Base-by-base conservation (phyloP, 2,888 invertebrate genomes). In the Merodon equestris region DNA sequence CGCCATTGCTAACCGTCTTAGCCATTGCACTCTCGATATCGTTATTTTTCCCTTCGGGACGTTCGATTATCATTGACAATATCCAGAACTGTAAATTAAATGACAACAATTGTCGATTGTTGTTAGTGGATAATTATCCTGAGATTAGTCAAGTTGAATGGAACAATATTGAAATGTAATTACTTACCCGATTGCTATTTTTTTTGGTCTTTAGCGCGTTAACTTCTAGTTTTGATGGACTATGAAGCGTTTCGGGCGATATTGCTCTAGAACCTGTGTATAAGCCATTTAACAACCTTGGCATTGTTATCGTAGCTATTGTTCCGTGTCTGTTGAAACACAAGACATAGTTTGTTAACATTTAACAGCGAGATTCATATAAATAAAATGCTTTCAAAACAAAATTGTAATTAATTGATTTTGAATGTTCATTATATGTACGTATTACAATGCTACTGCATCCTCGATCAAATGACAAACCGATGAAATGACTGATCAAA, bases 1-100 rank as follows among this genome's bases (percentile, higher is more conserved):
- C 77, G 34, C 74, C 56, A 17, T 64, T 57, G 34, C 19, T 66
- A 19, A 17, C 15, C 10, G 42, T 44, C 53, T 64, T 64, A 10
- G 12, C 42, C 15, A 51, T 18, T 45, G 84, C 84, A 18, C 85
- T 85, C 67, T 87, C 87, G n/a, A 66, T 83, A 82, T 87, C 87
- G 7, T 4, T 27, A 47, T 86, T 86, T 51, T 70, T 81, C 36
- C 81, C 81, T 82, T 85, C 86, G 83, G 86, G 84, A 15, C 86
- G 86, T 76, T 87, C 87, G 81, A 87, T 87, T 82, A 88, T 85
- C 88, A 88, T 86, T 18, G 87, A 87, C 81, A 88, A 83, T 85
- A 87, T 85, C 86, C 86, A 87, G 82, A 86, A 85, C 87, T 87
- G 73, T 42, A 42, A 53, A 74, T 42, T 42, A 27, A 27, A 27